Evolutionary conservation across 2,113 vertebrate species (phyloP), one percentile per base, ranked within the genome.

Genomic region (Myrmecobius fasciatus): DNA sequence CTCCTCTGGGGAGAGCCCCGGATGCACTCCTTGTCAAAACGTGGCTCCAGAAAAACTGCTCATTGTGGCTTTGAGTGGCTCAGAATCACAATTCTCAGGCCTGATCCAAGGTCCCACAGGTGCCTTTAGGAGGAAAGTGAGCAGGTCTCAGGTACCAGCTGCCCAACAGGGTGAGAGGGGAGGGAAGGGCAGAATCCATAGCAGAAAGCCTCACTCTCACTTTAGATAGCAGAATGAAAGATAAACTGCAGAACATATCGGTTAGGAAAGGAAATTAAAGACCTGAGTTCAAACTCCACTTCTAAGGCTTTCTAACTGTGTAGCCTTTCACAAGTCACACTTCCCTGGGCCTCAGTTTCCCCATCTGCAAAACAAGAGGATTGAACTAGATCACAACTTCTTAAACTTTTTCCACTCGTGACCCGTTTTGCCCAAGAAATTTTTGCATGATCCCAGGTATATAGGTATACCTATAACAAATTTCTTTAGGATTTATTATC

Each of bases 1-100:
- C 93, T 95, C 90, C 90, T 90, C 56, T 10, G 22, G 89, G 83
- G 93, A 93, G 60, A 95, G 92, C 53, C 75, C 51, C 93, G 36
- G 49, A 25, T 2, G 5, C 48, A 83, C n/a, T 91, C 88, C 8
- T 52, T 52, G 95, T 88, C 96, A 95, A 95, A 95, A 56, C 53
- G 48, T 51, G 43, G 52, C 83, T 25, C 43, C 51, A 53, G 25
- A 89, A 67, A 96, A 56, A 89, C n/a, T 53, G 36, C 6, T 75
- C 31, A 0, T 53, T 36, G 52, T 90, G 25, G 88, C 47, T 93
- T 36, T 56, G 67, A 52, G 83, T 53, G 51, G 25, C 89, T 92
- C 83, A 51, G 75, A 2, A 8, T 48, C 90, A 22, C 54, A 52
- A 24, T 95, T 93, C 75, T 91, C 53, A 46, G 52, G 43, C 47